Evolutionary conservation across 2,888 invertebrate species (phyloP).

Genomic region (Cabera pusaria): DNA sequence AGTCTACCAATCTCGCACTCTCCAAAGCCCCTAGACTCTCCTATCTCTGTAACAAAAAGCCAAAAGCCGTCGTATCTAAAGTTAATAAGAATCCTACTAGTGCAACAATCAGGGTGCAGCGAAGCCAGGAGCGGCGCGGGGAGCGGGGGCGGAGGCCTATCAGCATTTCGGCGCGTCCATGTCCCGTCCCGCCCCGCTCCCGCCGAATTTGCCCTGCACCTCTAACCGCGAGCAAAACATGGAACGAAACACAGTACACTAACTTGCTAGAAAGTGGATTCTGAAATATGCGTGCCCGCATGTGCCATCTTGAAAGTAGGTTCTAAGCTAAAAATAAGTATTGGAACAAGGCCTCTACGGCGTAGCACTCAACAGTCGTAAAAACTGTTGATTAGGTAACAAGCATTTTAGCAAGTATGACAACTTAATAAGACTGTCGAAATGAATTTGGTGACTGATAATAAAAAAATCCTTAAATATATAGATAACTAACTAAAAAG

Average conservation of each 20-base stretch:
- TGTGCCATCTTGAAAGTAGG: too few species aligned
- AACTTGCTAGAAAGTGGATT: background rate
- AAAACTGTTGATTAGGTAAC: too few species aligned
- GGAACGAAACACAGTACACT: constrained; percentile 1
- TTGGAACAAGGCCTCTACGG: too few species aligned
- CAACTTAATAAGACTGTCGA: too few species aligned
- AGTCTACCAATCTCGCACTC: background rate
- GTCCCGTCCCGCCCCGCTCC: constrained; percentile 46
- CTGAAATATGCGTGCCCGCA: background rate
- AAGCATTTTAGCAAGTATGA: too few species aligned
- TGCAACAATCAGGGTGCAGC: constrained; percentile 50
- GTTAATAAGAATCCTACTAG: constrained; percentile 28
- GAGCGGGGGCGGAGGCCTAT: constrained; percentile 62
- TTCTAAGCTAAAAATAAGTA: too few species aligned
- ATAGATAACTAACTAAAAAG: too few species aligned
- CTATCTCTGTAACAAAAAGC: constrained; percentile 9
- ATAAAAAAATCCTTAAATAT: too few species aligned
- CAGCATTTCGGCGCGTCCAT: constrained; percentile 81
- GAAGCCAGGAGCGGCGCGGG: constrained; percentile 40
- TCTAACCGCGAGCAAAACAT: constrained; percentile 53
- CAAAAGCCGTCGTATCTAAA: constrained; percentile 18
- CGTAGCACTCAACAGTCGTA: too few species aligned
- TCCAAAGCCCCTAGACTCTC: background rate
- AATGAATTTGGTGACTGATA: too few species aligned
- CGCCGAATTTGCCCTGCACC: constrained; percentile 75